Conservation (phyloP, 2,888 invertebrate species). For the Marronus borbonicus region DNA sequence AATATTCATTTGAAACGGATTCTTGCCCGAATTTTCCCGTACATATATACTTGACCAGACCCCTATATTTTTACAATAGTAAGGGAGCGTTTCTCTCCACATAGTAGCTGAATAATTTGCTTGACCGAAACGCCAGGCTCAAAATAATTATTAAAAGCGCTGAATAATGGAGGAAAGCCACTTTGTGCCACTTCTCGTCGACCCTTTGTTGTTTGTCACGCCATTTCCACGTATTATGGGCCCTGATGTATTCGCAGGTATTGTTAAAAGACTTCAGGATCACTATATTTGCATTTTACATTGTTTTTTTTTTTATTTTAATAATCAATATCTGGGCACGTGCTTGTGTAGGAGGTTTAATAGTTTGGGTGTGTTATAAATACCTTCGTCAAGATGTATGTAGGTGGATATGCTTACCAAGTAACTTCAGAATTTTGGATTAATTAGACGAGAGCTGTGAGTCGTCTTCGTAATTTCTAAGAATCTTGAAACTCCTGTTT, state of each 20-base stretch:
- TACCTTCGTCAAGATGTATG: background rate
- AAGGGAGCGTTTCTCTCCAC: conserved; percentile 3
- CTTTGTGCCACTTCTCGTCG: conserved; percentile 44
- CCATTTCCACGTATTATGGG: conserved; percentile 44
- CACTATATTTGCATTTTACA: conserved; percentile 32
- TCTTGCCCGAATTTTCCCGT: background rate
- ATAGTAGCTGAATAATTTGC: conserved; percentile 37
- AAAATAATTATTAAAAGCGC: conserved; percentile 47
- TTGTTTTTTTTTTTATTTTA: conserved; percentile 37
- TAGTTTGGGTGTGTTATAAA: conserved; percentile 6
- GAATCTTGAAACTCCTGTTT: background rate
- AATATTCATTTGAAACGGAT: conserved; percentile 17
- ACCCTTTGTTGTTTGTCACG: conserved; percentile 48
- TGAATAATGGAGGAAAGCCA: conserved; percentile 51
- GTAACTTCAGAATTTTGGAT: background rate
- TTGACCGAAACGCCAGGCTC: conserved; percentile 45
- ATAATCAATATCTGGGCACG: conserved; percentile 34
- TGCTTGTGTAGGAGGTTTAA: conserved; percentile 17
- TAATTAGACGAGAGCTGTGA: background rate
- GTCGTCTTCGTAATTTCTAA: background rate
- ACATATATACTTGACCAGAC: background rate
- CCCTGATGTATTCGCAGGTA: conserved; percentile 20
- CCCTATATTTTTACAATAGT: conserved; percentile 13
- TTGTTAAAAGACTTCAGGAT: conserved; percentile 26
- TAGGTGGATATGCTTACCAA: background rate